These are phyloP conservation scores for Danaus chrysippus DNA, from an alignment of 2,888 invertebrate genomes.

Conservation along the genomic window DNA sequence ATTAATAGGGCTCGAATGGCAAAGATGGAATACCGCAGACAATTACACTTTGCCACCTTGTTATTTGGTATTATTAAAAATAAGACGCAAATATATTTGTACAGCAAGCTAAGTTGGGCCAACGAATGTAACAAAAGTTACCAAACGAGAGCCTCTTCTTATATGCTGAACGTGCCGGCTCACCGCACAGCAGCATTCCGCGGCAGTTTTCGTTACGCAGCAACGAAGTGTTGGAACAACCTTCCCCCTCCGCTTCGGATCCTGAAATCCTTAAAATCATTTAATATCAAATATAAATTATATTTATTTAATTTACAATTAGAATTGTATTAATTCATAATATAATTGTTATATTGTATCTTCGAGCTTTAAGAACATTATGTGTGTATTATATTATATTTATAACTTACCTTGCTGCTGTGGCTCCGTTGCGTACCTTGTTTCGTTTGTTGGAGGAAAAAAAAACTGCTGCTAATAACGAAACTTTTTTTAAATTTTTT, in stretches of 20 bases:
- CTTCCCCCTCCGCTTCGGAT: background rate
- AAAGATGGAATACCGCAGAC: conserved; percentile 21
- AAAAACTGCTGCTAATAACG: no score
- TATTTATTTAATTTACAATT: no score
- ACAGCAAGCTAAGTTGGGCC: background rate
- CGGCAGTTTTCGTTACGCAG: background rate
- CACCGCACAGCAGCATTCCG: background rate
- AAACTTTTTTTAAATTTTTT: no score
- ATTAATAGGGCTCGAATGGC: conserved; percentile 17
- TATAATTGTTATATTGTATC: no score
- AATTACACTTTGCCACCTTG: conserved; percentile 13
- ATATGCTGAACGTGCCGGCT: background rate
- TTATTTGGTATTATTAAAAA: background rate
- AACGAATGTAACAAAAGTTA: background rate
- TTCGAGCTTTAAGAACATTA: no score
- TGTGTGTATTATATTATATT: no score
- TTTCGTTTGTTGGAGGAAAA: no score
- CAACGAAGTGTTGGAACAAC: background rate
- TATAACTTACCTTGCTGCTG: no score
- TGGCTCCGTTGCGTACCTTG: no score
- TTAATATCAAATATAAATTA: no score
- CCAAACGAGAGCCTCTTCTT: background rate
- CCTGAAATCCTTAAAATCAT: no score
- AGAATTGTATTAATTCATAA: no score
- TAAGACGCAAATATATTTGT: background rate